Evolutionary conservation across 2,888 invertebrate species (phyloP).

Genomic region (Deroplatys truncata): DNA sequence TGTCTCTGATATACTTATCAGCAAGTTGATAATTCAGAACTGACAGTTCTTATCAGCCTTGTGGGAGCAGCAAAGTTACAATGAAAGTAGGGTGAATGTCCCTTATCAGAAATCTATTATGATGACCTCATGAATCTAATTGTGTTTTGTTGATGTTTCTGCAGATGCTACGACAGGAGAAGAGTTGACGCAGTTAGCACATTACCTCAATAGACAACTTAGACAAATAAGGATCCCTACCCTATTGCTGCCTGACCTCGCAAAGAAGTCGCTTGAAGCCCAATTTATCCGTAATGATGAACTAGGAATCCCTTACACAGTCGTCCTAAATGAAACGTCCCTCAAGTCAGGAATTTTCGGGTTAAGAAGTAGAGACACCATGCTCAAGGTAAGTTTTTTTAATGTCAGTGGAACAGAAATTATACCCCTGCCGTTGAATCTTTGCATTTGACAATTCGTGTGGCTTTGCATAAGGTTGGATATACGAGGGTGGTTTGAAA

Average conservation of each 20-base stretch:
- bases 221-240: constrained; percentile 46
- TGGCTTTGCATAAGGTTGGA: too few species aligned
- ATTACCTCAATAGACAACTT: constrained; percentile 54
- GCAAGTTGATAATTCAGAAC: too few species aligned
- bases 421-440: too few species aligned
- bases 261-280: constrained; percentile 39
- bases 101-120: too few species aligned
- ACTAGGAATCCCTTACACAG: constrained; percentile 68
- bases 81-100: too few species aligned
- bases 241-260: constrained; percentile 40
- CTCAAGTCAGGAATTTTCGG: constrained; percentile 66
- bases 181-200: constrained; percentile 53
- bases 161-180: constrained; percentile 38
- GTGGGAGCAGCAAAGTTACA: too few species aligned
- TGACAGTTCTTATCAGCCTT: too few species aligned
- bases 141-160: background rate
- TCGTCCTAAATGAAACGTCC: constrained; percentile 63
- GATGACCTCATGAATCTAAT: too few species aligned
- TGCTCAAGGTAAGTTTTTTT: constrained; percentile 53
- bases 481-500: too few species aligned
- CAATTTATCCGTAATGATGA: constrained; percentile 49
- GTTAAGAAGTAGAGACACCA: constrained; percentile 49
- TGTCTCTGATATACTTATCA: too few species aligned
- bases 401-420: too few species aligned
- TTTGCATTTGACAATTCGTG: too few species aligned